These are phyloP conservation scores for Dugesia japonica DNA, from an alignment of 2,888 invertebrate species.

Conservation along the genomic window DNA sequence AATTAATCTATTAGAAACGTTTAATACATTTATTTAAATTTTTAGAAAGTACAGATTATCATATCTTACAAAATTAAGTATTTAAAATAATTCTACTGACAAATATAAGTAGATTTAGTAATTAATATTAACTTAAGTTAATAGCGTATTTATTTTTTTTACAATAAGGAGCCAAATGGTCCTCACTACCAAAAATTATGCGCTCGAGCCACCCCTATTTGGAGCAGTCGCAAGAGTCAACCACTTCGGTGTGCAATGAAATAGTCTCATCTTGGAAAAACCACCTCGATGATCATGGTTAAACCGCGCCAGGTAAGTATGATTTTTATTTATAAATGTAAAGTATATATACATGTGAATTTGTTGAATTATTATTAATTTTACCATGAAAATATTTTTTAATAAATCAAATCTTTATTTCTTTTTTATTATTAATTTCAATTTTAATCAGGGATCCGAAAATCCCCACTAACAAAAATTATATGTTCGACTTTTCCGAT, in stretches of 20 bases:
- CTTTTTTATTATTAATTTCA: neutral
- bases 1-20: too few relatives aligned
- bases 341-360: too few relatives aligned
- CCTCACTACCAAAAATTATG: slow-evolving; percentile 23
- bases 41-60: too few relatives aligned
- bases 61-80: too few relatives aligned
- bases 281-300: slow-evolving; percentile 25
- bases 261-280: slow-evolving; percentile 9
- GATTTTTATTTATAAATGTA: too few relatives aligned
- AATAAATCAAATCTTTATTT: too few relatives aligned
- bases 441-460: neutral
- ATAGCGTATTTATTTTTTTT: neutral
- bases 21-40: too few relatives aligned
- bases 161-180: neutral
- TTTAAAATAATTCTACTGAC: too few relatives aligned
- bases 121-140: too few relatives aligned
- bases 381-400: too few relatives aligned
- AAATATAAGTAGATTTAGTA: too few relatives aligned
- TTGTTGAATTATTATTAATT: too few relatives aligned
- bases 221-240: slow-evolving; percentile 10
- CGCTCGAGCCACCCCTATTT: slow-evolving; percentile 10
- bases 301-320: slow-evolving; percentile 26
- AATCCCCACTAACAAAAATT: slow-evolving; percentile 27
- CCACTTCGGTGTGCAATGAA: slow-evolving; percentile 21
- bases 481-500: slow-evolving; percentile 4